A percentile compares a stretch with the other conserved stretches of the same genome.
Conservation (phyloP, 2,888 invertebrate species). For the Troides aeacus region DNA sequence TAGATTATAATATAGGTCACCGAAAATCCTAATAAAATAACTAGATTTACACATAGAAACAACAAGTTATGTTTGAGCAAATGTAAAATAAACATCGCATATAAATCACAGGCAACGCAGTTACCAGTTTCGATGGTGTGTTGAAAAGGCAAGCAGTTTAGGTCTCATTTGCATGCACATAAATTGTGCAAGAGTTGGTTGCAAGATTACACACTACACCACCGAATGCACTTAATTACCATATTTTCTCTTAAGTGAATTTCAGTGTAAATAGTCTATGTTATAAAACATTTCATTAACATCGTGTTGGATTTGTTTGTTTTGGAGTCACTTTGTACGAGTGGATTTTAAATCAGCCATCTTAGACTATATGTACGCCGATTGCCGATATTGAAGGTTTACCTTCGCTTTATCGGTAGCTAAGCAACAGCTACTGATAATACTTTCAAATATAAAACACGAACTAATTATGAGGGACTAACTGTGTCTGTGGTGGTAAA, state of each 20-base stretch:
- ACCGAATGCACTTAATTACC: slow-evolving; percentile 22
- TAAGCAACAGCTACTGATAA: too few species aligned
- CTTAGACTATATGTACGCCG: too few species aligned
- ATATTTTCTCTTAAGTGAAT: slow-evolving; percentile 18
- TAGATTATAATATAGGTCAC: too few species aligned
- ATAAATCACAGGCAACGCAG: slow-evolving; percentile 13
- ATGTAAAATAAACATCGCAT: slow-evolving; percentile 3
- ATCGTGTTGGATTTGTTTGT: neutral
- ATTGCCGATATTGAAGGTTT: too few species aligned
- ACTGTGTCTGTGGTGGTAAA: too few species aligned
- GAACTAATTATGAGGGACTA: too few species aligned
- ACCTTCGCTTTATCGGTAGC: too few species aligned
- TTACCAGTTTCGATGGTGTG: slow-evolving; percentile 11
- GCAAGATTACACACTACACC: slow-evolving; percentile 19
- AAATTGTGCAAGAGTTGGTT: slow-evolving; percentile 11
- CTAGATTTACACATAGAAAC: neutral
- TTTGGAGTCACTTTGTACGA: neutral
- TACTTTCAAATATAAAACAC: too few species aligned
- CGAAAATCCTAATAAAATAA: neutral
- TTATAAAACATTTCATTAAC: neutral
- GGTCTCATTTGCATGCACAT: slow-evolving; percentile 23
- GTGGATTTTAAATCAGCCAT: too few species aligned
- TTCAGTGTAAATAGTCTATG: slow-evolving; percentile 8
- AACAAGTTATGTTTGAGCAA: neutral
- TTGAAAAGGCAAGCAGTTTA: slow-evolving; percentile 18